Evolutionary conservation across 2,888 invertebrate genomes (phyloP).

Genomic region (Mythimna loreyi): DNA sequence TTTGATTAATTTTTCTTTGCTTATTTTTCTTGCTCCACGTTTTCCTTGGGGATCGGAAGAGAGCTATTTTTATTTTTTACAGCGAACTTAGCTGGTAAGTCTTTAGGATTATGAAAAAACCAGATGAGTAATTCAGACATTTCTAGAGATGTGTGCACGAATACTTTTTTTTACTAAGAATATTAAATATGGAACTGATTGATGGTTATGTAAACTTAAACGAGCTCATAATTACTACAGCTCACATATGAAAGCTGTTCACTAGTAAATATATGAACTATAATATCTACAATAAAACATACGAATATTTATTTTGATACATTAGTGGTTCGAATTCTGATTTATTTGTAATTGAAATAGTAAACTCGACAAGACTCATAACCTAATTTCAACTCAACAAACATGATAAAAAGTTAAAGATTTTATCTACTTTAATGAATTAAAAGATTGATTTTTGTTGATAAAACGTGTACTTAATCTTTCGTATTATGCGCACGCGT

Average conservation of each 20-base stretch:
- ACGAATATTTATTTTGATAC: conserved; percentile 20
- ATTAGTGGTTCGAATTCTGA: conserved; percentile 3
- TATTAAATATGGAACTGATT: conserved; percentile 35
- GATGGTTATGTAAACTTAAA: conserved; percentile 44
- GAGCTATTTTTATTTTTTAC: conserved; percentile 26
- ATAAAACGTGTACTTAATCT: conserved; percentile 32
- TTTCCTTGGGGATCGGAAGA: conserved; percentile 27
- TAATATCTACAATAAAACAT: conserved; percentile 15
- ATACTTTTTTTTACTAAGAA: conserved; percentile 17
- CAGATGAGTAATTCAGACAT: conserved; percentile 25
- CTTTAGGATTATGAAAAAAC: conserved; percentile 22
- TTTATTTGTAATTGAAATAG: conserved; percentile 18
- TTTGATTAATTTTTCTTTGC: conserved; percentile 14
- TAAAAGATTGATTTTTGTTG: conserved; percentile 25
- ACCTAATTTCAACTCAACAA: not conserved
- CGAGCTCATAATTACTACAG: conserved; percentile 28
- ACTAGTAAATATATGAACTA: conserved; percentile 22
- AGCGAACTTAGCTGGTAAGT: conserved; percentile 10
- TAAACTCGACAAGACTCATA: conserved; percentile 9
- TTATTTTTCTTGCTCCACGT: conserved; percentile 1
- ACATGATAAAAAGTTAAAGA: not conserved
- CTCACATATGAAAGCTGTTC: conserved; percentile 29
- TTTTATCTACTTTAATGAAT: not conserved
- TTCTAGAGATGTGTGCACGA: conserved; percentile 25
- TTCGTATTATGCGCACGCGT: conserved; percentile 62